These are phyloP conservation scores for Lycaena phlaeas DNA, from an alignment of 2,888 invertebrate species.

Conservation along the genomic window DNA sequence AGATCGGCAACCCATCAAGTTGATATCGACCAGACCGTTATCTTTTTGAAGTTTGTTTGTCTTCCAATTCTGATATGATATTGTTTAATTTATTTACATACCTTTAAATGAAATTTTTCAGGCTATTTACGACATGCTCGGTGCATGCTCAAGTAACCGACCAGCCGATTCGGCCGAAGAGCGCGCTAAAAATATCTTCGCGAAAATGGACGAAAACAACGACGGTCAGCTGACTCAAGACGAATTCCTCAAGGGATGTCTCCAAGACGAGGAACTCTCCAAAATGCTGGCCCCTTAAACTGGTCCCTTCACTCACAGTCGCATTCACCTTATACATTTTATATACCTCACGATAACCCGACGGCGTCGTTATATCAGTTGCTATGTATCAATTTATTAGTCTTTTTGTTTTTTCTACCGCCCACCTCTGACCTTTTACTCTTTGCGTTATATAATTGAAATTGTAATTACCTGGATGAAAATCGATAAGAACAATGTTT, in stretches of 20 bases:
- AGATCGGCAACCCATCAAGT: too few relatives aligned
- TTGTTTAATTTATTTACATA: too few relatives aligned
- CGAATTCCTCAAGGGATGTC: constrained; percentile 97
- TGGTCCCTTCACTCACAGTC: constrained; percentile 20
- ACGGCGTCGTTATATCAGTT: constrained; percentile 28
- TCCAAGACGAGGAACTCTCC: constrained; percentile 95
- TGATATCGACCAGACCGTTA: too few relatives aligned
- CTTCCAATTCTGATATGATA: too few relatives aligned
- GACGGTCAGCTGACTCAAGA: constrained; percentile 98
- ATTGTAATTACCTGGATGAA: too few relatives aligned
- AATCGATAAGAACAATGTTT: too few relatives aligned
- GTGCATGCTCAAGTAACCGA: constrained; percentile 95
- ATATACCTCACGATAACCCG: constrained; percentile 38
- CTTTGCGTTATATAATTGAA: neutral
- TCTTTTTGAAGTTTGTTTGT: too few relatives aligned
- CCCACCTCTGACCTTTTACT: neutral
- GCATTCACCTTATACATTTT: constrained; percentile 13
- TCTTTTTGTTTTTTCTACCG: neutral
- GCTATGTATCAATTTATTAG: neutral
- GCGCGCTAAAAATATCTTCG: constrained; percentile 98
- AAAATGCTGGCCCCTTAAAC: constrained; percentile 94
- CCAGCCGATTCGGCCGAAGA: constrained; percentile 98
- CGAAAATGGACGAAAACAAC: constrained; percentile 99
- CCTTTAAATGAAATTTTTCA: constrained; percentile 54
- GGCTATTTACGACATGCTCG: constrained; percentile 99